Conservation (phyloP, 2,888 invertebrate genomes). For the Patella ulyssiponensis region DNA sequence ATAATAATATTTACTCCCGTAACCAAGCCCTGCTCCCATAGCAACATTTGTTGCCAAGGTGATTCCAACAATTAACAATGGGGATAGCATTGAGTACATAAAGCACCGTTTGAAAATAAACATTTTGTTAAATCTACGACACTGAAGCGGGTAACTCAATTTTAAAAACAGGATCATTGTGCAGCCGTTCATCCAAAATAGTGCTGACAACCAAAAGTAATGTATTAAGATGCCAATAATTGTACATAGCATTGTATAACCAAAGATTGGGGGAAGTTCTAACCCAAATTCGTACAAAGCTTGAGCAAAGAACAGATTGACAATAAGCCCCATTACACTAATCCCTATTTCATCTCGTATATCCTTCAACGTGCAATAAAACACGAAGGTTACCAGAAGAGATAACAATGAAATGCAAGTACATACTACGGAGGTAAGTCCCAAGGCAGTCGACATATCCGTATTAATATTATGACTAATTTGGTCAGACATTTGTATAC, state of each 20-base stretch:
- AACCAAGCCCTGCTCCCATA: background rate
- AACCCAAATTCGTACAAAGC: slow-evolving; percentile 14
- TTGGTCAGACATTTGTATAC: too few relatives aligned
- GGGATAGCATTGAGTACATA: background rate
- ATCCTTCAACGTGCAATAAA: background rate
- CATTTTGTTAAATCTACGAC: background rate
- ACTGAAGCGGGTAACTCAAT: slow-evolving; percentile 2
- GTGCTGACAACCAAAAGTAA: slow-evolving; percentile 14
- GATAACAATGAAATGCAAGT: slow-evolving; percentile 11
- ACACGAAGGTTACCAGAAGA: slow-evolving; percentile 2
- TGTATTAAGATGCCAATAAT: background rate
- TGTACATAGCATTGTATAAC: background rate
- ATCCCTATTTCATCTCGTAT: background rate
- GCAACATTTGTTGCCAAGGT: background rate
- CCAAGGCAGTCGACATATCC: background rate
- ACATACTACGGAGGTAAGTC: background rate
- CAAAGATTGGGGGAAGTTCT: background rate
- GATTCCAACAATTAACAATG: background rate
- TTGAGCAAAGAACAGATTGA: slow-evolving; percentile 13
- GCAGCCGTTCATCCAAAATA: slow-evolving; percentile 18
- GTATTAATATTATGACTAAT: too few relatives aligned
- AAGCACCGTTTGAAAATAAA: background rate
- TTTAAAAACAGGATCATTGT: slow-evolving; percentile 5
- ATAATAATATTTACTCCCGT: background rate
- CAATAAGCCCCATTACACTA: background rate